phyloP scores from a whole-genome alignment of 2,113 vertebrate genomes.

The Trachemys scripta region DNA sequence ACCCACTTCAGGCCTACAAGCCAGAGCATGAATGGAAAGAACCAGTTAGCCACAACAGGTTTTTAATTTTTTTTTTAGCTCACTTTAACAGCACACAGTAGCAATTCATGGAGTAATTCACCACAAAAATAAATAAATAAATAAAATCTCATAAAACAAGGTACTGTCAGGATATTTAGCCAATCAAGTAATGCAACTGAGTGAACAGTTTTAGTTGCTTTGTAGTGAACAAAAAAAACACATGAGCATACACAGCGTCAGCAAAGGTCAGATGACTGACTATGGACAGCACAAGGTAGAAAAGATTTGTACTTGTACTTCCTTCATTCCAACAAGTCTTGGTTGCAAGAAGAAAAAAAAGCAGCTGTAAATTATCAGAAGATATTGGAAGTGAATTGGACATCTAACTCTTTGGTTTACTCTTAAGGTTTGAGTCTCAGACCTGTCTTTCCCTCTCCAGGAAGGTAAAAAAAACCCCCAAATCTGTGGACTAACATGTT shows the following conservation, averaged over 20 bases:
- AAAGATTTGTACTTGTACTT: background rate
- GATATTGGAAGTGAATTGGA: background rate
- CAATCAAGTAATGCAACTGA: too few species aligned
- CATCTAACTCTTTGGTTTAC: background rate
- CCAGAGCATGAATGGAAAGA: background rate
- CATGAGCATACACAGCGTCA: too few species aligned
- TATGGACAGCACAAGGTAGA: background rate
- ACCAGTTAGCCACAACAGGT: too few species aligned
- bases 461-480: too few species aligned
- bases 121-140: background rate
- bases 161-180: background rate
- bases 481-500: background rate
- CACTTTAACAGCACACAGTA: background rate
- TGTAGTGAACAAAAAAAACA: background rate
- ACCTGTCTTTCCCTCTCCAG: background rate
- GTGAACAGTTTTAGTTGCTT: background rate
- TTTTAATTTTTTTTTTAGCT: background rate
- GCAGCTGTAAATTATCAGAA: background rate
- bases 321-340: background rate
- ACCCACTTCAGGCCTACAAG: background rate
- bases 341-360: background rate
- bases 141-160: background rate
- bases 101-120: background rate
- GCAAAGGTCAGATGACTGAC: background rate
- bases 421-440: background rate